These are phyloP conservation scores for Heliothis subflexa DNA, from an alignment of 1,140 invertebrate genomes.

Conservation along the genomic window DNA sequence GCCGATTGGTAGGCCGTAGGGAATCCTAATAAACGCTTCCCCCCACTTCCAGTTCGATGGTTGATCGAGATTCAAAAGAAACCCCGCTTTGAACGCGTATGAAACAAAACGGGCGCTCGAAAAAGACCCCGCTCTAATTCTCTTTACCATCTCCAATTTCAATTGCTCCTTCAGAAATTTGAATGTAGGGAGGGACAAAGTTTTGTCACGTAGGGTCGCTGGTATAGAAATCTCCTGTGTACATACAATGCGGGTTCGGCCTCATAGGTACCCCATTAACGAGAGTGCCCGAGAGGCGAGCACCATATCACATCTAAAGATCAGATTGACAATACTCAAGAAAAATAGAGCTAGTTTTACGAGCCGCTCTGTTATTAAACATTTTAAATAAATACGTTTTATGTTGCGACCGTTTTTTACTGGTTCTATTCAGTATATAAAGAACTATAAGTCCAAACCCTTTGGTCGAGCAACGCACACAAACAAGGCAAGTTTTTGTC, in stretches of 20 bases:
- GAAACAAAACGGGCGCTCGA: slow-evolving; percentile 82
- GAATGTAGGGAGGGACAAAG: slow-evolving; percentile 84
- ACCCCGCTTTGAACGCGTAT: slow-evolving; percentile 77
- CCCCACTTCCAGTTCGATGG: slow-evolving; percentile 83
- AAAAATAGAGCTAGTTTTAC: slow-evolving; percentile 77
- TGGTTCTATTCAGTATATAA: slow-evolving; percentile 70
- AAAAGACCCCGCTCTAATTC: slow-evolving; percentile 85
- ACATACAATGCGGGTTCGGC: slow-evolving; percentile 81
- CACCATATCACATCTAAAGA: slow-evolving; percentile 81
- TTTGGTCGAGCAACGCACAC: slow-evolving; percentile 72
- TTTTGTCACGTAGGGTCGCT: slow-evolving; percentile 85
- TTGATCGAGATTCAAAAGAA: slow-evolving; percentile 84
- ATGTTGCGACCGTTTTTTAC: slow-evolving; percentile 70
- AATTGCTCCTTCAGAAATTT: slow-evolving; percentile 86
- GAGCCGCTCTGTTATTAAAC: slow-evolving; percentile 83
- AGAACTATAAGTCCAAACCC: slow-evolving; percentile 75
- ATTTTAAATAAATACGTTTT: slow-evolving; percentile 76
- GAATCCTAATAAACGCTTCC: slow-evolving; percentile 82
- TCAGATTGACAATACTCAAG: slow-evolving; percentile 80
- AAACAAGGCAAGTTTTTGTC: slow-evolving; percentile 74
- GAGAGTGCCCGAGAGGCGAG: slow-evolving; percentile 75
- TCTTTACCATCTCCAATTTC: slow-evolving; percentile 86
- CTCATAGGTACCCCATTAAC: slow-evolving; percentile 84
- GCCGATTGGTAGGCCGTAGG: slow-evolving; percentile 82
- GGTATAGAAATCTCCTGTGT: slow-evolving; percentile 68